These are phyloP conservation scores for Dasypogon diadema DNA, from an alignment of 2,888 invertebrate genomes.

Conservation along the genomic window DNA sequence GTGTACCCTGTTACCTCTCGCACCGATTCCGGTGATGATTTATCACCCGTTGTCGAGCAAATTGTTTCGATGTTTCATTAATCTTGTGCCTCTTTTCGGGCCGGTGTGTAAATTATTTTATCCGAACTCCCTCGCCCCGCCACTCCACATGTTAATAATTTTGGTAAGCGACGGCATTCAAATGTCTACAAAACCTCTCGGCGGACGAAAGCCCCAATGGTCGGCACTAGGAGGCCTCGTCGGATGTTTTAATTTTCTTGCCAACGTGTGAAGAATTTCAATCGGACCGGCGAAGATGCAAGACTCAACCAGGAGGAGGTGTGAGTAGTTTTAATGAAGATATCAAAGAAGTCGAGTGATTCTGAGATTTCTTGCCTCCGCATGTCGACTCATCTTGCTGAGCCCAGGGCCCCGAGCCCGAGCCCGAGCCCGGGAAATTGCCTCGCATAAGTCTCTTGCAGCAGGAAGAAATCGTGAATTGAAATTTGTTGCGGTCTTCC, in stretches of 20 bases:
- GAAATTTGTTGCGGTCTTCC: slow-evolving; percentile 28
- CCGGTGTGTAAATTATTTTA: slow-evolving; percentile 47
- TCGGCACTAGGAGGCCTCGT: slow-evolving; percentile 31
- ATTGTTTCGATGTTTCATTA: slow-evolving; percentile 59
- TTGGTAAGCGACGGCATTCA: slow-evolving; percentile 10
- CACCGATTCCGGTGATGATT: slow-evolving; percentile 58
- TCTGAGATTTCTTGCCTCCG: slow-evolving; percentile 11
- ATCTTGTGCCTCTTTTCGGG: slow-evolving; percentile 49
- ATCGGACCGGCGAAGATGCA: slow-evolving; percentile 38
- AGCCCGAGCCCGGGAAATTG: too few species aligned
- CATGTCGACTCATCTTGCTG: not conserved
- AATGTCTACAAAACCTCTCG: slow-evolving; percentile 1
- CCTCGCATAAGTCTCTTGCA: not conserved
- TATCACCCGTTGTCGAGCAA: slow-evolving; percentile 58
- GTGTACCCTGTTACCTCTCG: slow-evolving; percentile 53
- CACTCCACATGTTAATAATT: not conserved
- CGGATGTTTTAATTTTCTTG: slow-evolving; percentile 45
- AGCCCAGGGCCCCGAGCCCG: too few species aligned
- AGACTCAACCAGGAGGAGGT: slow-evolving; percentile 44
- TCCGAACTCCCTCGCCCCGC: not conserved
- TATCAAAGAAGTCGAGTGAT: slow-evolving; percentile 48
- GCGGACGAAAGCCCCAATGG: not conserved
- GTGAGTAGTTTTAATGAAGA: slow-evolving; percentile 52
- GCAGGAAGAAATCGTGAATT: slow-evolving; percentile 9
- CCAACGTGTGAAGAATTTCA: slow-evolving; percentile 50